Base-by-base conservation (phyloP, 2,113 vertebrate species). In the Apaloderma vittatum region DNA sequence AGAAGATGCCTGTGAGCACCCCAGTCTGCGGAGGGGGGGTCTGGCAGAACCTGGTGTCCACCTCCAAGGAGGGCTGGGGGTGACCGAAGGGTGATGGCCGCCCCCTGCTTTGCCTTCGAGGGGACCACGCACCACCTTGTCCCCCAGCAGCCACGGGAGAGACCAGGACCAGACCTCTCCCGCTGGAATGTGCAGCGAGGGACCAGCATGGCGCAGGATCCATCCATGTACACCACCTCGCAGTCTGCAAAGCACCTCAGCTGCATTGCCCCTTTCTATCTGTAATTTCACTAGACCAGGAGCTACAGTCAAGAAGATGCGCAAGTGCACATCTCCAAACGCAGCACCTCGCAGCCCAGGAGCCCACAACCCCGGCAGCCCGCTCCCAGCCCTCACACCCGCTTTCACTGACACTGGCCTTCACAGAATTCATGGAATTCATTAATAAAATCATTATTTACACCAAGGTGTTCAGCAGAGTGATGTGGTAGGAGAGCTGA, bases 401-500 rank as follows among this genome's bases (percentile, higher is more conserved):
- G 75, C 51, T 55, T 58, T 71, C 0, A 0, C 82, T 88, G 93
- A 95, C 43, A 3, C 61, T 29, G 32, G 80, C 96, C 49, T 93
- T 96, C 79, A 45, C 89, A 96, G 98, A 98, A 98, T 98, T 98
- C 98, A 98, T 36, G 79, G 97, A 98, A 98, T 98, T 98, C 98
- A 98, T 95, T 97, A 97, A 96, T 89, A 88, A 93, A 86, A 52
- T 84, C 8, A 8, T 91, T 94, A 96, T 96, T 96, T 94, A 97
- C 96, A 97, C 91, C 87, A 62, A 83, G 52, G 48, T 84, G 93
- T 93, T 97, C 93, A 91, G 97, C 92, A 96, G 96, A 82, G 52
- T 4, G n/a, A 58, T 34, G 73, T 29, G 87, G 88, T 49, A 96
- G 88, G 95, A 81, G 79, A 97, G 94, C 87, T 61, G 75, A 95